A percentile compares a stretch with the other conserved stretches of the same genome.
Conservation (phyloP, 2,797 vertebrate genomes). For the Heterohyrax brucei region DNA sequence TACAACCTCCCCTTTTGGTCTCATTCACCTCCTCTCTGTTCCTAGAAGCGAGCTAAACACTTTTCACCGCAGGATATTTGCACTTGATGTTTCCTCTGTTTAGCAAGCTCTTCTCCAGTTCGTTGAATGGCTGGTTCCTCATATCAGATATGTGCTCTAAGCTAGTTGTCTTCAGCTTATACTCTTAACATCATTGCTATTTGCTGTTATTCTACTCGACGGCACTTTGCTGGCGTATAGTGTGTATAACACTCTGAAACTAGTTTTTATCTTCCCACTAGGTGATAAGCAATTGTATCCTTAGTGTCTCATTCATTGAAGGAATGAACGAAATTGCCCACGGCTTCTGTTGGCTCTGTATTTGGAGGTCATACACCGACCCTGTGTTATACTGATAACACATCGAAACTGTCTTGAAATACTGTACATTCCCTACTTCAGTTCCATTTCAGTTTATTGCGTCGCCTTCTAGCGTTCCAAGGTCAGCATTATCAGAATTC, state of each 20-base stretch:
- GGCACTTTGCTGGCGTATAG: not conserved
- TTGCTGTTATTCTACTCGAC: not conserved
- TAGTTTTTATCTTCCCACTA: not conserved
- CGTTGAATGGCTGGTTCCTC: not conserved
- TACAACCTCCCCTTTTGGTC: not conserved
- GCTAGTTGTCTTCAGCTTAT: constrained; percentile 1
- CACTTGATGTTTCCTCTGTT: not conserved
- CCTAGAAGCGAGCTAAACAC: constrained; percentile 3
- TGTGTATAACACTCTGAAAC: constrained; percentile 42
- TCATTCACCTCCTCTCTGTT: not conserved
- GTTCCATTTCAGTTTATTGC: constrained; percentile 23
- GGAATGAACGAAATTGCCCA: constrained; percentile 1
- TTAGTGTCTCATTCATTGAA: not conserved
- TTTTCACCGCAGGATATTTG: not conserved
- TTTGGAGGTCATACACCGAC: not conserved
- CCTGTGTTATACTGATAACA: not conserved
- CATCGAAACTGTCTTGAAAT: not conserved
- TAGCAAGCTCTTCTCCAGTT: not conserved
- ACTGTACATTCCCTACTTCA: not conserved
- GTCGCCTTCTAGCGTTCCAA: not conserved
- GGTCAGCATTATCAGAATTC: not conserved
- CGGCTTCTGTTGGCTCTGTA: not conserved
- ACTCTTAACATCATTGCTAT: not conserved
- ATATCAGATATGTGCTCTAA: constrained; percentile 27
- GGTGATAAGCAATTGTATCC: not conserved